These are phyloP conservation scores for Pediacus dermestoides DNA, from an alignment of 2,888 invertebrate genomes.

Conservation along the genomic window DNA sequence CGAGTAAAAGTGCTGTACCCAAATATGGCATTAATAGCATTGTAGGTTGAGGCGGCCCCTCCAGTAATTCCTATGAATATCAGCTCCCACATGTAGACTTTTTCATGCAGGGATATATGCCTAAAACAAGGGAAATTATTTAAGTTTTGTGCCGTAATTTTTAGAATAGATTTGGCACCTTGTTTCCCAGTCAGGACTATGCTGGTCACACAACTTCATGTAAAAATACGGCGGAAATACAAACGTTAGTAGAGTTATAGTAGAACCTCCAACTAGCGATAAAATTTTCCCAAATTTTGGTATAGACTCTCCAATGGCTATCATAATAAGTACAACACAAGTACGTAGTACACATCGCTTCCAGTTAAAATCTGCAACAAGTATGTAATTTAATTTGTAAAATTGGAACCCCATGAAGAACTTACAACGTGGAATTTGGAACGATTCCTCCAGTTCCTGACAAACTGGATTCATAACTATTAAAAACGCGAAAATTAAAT, in stretches of 20 bases:
- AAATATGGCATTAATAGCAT: conserved; percentile 58
- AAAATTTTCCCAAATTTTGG: conserved; percentile 68
- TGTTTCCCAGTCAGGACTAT: conserved; percentile 47
- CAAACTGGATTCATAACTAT: conserved; percentile 70
- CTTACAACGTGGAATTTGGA: conserved; percentile 60
- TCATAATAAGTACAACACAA: conserved; percentile 55
- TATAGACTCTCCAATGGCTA: conserved; percentile 65
- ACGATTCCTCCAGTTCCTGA: conserved; percentile 66
- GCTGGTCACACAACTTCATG: conserved; percentile 56
- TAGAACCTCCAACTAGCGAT: conserved; percentile 68
- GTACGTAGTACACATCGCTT: conserved; percentile 59
- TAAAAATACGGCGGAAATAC: conserved; percentile 67
- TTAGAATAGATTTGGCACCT: too few relatives aligned
- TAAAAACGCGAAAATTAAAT: conserved; percentile 64
- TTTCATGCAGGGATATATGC: conserved; percentile 55
- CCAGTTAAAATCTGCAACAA: conserved; percentile 56
- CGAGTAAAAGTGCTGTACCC: conserved; percentile 39
- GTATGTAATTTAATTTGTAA: not conserved
- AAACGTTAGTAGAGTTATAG: conserved; percentile 64
- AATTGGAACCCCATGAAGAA: conserved; percentile 12
- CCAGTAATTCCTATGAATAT: conserved; percentile 59
- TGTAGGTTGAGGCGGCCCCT: conserved; percentile 60
- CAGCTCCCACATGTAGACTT: conserved; percentile 60
- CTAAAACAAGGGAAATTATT: conserved; percentile 51
- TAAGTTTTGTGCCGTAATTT: too few relatives aligned